Conservation (phyloP, 2,797 vertebrate species). For the Malacoraja senta region DNA sequence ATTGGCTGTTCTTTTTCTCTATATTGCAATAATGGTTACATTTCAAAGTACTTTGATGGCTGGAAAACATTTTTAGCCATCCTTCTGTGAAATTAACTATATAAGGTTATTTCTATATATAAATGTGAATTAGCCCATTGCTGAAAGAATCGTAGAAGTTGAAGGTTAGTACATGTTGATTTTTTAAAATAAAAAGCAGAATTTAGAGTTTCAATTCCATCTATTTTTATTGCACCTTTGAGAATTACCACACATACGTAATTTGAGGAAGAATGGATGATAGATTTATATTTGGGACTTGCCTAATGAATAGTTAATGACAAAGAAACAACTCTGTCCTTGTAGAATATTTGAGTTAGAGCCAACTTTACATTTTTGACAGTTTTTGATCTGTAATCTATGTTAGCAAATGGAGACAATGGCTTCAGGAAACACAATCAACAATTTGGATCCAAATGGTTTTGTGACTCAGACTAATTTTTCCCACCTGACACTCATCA, state of each 20-base stretch:
- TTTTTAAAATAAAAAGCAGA: no score
- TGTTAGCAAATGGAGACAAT: neutral
- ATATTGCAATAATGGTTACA: neutral
- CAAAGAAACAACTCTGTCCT: neutral
- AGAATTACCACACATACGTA: no score
- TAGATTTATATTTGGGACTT: conserved; percentile 6
- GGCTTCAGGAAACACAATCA: neutral
- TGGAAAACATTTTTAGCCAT: neutral
- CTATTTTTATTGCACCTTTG: no score
- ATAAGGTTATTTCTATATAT: neutral
- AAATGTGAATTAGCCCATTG: neutral
- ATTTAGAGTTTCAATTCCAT: no score
- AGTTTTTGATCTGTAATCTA: neutral
- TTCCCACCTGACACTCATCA: neutral
- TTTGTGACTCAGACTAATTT: neutral
- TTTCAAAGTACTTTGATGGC: neutral
- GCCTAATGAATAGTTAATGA: neutral
- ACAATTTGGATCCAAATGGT: neutral
- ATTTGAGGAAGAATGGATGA: neutral
- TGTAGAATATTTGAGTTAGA: neutral
- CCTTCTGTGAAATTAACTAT: neutral
- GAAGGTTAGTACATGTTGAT: no score
- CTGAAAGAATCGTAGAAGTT: no score
- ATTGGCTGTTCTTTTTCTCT: neutral
- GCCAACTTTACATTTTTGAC: neutral